These are phyloP conservation scores for Zaprionus kolodkinae DNA, from an alignment of 1,140 invertebrate species.

Conservation along the genomic window DNA sequence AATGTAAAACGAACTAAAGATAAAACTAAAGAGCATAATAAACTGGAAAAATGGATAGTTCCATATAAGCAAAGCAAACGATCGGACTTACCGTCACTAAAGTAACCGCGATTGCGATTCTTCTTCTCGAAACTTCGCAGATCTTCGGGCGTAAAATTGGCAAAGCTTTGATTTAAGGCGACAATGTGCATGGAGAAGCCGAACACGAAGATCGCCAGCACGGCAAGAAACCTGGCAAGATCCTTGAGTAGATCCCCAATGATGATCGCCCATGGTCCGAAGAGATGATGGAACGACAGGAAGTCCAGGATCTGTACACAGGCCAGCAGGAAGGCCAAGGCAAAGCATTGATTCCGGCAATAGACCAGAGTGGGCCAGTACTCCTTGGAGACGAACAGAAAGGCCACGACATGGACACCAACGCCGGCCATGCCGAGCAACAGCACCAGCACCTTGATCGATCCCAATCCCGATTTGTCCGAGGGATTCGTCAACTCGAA, in stretches of 20 bases:
- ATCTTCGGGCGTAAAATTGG: slow-evolving; percentile 86
- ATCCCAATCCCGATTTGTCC: slow-evolving; percentile 96
- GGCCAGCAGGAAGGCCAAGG: slow-evolving; percentile 95
- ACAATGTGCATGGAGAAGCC: slow-evolving; percentile 99
- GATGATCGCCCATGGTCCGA: slow-evolving; percentile 98
- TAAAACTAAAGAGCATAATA: slow-evolving; percentile 6
- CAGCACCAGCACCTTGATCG: slow-evolving; percentile 96
- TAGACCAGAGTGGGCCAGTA: slow-evolving; percentile 94
- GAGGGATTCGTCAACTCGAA: slow-evolving; percentile 98
- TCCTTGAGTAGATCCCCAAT: slow-evolving; percentile 96
- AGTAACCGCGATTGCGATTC: slow-evolving; percentile 85
- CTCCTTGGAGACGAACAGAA: slow-evolving; percentile 88
- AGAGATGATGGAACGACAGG: slow-evolving; percentile 98
- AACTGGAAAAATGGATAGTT: neutral
- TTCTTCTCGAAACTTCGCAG: slow-evolving; percentile 85
- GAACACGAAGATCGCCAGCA: slow-evolving; percentile 98
- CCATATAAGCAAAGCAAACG: slow-evolving; percentile 74
- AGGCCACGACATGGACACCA: slow-evolving; percentile 93
- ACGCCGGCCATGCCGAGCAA: slow-evolving; percentile 97
- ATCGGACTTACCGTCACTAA: slow-evolving; percentile 90
- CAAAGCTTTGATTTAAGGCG: slow-evolving; percentile 96
- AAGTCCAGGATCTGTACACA: slow-evolving; percentile 99
- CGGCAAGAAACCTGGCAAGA: slow-evolving; percentile 97
- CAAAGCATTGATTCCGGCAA: slow-evolving; percentile 97
- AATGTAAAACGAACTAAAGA: slow-evolving; percentile 14